These are phyloP conservation scores for Clarias gariepinus DNA, from an alignment of 2,113 vertebrate species.

Conservation along the genomic window DNA sequence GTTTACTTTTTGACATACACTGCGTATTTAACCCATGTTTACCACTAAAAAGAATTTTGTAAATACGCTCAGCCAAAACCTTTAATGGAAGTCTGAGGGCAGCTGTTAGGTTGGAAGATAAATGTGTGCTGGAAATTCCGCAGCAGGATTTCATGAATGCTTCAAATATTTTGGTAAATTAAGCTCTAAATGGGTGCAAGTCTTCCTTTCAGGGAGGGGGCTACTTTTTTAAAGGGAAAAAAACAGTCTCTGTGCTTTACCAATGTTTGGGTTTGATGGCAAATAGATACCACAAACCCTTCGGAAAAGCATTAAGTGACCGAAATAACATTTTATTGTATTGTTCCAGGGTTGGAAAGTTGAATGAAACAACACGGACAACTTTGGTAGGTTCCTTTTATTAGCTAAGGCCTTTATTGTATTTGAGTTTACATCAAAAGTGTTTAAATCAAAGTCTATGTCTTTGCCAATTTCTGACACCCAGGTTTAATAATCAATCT, in stretches of 20 bases:
- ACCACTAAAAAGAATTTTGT: not conserved
- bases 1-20: not conserved
- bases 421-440: not conserved
- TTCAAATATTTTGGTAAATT: not conserved
- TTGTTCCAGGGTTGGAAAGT: not conserved
- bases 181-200: not conserved
- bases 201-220: not conserved
- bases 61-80: not conserved
- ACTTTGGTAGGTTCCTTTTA: not conserved
- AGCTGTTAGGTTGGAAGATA: not conserved
- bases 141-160: not conserved
- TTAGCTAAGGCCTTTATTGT: not conserved
- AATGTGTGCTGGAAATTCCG: not conserved
- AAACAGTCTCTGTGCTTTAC: not conserved
- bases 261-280: not conserved
- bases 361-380: not conserved
- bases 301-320: not conserved
- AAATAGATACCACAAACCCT: not conserved
- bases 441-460: not conserved
- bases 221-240: not conserved
- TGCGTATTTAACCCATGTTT: not conserved
- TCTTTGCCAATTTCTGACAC: not conserved
- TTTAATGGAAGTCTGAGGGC: not conserved
- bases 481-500: not conserved
- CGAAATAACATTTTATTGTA: constrained; percentile 1